A percentile compares a stretch with the other conserved stretches of the same genome.
Evolutionary conservation across 2,113 vertebrate genomes (phyloP).

Genomic region (Plecotus auritus): DNA sequence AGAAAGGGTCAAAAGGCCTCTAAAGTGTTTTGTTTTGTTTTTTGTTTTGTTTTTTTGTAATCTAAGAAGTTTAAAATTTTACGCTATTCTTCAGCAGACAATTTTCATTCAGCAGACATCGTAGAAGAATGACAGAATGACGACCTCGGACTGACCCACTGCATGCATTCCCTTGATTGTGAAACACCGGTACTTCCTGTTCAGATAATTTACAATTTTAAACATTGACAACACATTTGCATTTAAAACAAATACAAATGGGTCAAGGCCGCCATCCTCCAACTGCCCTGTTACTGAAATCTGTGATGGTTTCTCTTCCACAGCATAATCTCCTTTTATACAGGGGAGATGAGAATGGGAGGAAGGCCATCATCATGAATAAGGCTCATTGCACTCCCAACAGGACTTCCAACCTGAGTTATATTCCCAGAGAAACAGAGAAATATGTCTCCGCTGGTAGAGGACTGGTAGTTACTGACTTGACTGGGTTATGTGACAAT

Average conservation of each 20-base stretch:
- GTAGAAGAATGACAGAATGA: conserved; percentile 96
- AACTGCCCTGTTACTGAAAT: conserved; percentile 96
- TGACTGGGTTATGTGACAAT: conserved; percentile 86
- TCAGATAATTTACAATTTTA: conserved; percentile 99
- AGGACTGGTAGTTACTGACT: conserved; percentile 83
- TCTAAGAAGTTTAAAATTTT: neutral
- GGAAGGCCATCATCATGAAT: conserved; percentile 98
- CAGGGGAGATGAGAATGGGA: conserved; percentile 99
- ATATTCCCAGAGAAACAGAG: conserved; percentile 84
- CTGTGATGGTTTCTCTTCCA: conserved; percentile 96
- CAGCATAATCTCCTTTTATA: conserved; percentile 98
- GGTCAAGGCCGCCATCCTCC: conserved; percentile 94
- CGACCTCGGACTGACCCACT: conserved; percentile 94
- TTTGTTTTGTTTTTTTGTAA: neutral
- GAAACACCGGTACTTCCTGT: conserved; percentile 98
- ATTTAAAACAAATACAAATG: conserved; percentile 97
- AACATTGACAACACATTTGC: conserved; percentile 98
- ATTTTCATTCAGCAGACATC: conserved; percentile 96
- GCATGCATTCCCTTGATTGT: conserved; percentile 98
- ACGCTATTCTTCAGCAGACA: conserved; percentile 91
- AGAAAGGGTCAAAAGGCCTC: neutral
- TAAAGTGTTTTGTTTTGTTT: neutral
- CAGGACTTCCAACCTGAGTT: conserved; percentile 91
- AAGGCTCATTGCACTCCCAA: conserved; percentile 96
- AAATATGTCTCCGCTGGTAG: conserved; percentile 84